These are phyloP conservation scores for Pyrochroa serraticornis DNA, from an alignment of 2,888 invertebrate genomes.

Conservation along the genomic window DNA sequence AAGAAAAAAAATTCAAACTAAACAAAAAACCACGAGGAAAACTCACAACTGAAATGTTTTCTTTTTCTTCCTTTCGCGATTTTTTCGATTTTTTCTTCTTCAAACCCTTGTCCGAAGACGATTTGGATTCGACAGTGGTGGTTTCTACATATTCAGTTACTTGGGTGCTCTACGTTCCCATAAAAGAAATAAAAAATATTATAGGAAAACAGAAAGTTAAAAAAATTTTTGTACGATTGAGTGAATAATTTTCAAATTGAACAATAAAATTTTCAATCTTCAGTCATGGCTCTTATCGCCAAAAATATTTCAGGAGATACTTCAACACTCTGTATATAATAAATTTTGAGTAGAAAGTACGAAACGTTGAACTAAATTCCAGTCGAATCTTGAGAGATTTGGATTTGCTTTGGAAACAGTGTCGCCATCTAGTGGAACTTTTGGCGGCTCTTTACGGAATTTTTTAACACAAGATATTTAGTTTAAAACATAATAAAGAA, in stretches of 20 bases:
- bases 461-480: no score
- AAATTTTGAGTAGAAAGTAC: no score
- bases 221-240: slow-evolving; percentile 20
- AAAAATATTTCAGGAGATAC: no score
- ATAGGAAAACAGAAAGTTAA: slow-evolving; percentile 11
- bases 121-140: slow-evolving; percentile 47
- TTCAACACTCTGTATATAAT: no score
- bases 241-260: slow-evolving; percentile 25
- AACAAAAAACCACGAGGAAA: slow-evolving; percentile 22
- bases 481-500: no score
- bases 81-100: slow-evolving; percentile 69
- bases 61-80: slow-evolving; percentile 68
- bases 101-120: slow-evolving; percentile 47
- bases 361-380: no score
- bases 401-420: no score
- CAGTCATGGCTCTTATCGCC: no score
- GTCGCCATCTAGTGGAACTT: no score
- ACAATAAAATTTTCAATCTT: no score
- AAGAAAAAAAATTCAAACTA: slow-evolving; percentile 28
- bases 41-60: slow-evolving; percentile 73
- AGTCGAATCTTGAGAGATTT: no score
- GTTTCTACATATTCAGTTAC: slow-evolving; percentile 54
- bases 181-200: slow-evolving; percentile 33
- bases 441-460: no score
- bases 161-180: slow-evolving; percentile 52